A percentile compares a stretch with the other conserved stretches of the same genome.
phyloP scores from a whole-genome alignment of 23 tunicate species.

The Styela plicata region DNA sequence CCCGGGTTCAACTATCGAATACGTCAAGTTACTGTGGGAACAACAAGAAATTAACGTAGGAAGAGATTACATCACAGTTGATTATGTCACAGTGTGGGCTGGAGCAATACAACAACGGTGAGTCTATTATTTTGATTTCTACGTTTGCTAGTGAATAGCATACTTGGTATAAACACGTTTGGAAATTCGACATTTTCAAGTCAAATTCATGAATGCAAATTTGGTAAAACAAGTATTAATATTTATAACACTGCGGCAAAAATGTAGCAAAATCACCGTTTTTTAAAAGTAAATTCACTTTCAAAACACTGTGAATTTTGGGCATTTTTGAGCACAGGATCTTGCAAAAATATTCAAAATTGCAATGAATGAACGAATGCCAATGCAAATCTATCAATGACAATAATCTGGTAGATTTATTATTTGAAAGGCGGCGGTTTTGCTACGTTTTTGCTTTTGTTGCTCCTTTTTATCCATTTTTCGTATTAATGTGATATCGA shows the following conservation, averaged over 20 bases:
- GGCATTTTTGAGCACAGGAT: too few relatives aligned
- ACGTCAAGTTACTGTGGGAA: conserved; percentile 88
- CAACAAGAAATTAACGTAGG: conserved; percentile 41
- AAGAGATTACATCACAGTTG: conserved; percentile 48
- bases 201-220: background rate
- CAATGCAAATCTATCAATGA: too few relatives aligned
- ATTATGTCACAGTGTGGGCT: conserved; percentile 39
- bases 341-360: too few relatives aligned
- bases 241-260: background rate
- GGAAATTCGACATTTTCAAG: background rate
- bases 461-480: too few relatives aligned
- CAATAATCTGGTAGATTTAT: too few relatives aligned
- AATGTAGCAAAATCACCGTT: background rate
- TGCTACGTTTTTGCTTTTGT: background rate
- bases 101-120: conserved; percentile 46
- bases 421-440: conserved; percentile 40
- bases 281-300: too few relatives aligned
- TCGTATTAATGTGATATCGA: too few relatives aligned
- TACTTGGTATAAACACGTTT: too few relatives aligned
- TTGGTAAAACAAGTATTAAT: background rate
- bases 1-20: conserved; percentile 39
- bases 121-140: conserved; percentile 25
- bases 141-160: too few relatives aligned
- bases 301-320: too few relatives aligned
- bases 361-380: too few relatives aligned